phyloP scores from a whole-genome alignment of 2,797 vertebrate species.

The Varecia variegata region DNA sequence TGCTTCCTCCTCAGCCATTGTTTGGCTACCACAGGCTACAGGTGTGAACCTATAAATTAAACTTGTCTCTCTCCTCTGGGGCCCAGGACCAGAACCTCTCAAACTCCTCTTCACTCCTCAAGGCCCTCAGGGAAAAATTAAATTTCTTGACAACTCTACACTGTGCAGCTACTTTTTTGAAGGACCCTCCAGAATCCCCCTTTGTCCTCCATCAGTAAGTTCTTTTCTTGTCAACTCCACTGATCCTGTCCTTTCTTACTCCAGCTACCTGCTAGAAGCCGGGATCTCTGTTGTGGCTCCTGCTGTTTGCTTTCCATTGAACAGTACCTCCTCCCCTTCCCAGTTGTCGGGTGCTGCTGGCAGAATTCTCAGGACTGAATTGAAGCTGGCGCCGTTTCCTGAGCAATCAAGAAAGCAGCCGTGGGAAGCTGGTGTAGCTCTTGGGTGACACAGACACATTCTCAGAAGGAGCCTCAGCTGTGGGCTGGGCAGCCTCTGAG shows the following conservation, averaged over 20 bases:
- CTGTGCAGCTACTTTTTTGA: background rate
- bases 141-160: background rate
- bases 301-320: background rate
- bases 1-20: background rate
- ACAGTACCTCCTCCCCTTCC: background rate
- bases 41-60: slow-evolving; percentile 2
- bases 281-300: background rate
- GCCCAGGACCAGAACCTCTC: background rate
- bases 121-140: background rate
- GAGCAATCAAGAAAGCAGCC: background rate
- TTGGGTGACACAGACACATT: background rate
- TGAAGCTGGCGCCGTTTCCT: background rate
- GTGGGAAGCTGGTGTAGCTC: background rate
- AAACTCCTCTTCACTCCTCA: background rate
- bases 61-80: background rate
- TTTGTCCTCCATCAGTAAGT: background rate
- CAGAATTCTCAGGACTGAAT: background rate
- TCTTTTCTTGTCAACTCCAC: background rate
- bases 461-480: background rate
- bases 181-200: background rate
- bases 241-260: background rate
- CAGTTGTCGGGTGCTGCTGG: background rate
- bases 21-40: background rate
- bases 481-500: background rate
- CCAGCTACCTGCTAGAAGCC: background rate